Conservation (phyloP, 2,797 vertebrate genomes). For the Microchirus variegatus region DNA sequence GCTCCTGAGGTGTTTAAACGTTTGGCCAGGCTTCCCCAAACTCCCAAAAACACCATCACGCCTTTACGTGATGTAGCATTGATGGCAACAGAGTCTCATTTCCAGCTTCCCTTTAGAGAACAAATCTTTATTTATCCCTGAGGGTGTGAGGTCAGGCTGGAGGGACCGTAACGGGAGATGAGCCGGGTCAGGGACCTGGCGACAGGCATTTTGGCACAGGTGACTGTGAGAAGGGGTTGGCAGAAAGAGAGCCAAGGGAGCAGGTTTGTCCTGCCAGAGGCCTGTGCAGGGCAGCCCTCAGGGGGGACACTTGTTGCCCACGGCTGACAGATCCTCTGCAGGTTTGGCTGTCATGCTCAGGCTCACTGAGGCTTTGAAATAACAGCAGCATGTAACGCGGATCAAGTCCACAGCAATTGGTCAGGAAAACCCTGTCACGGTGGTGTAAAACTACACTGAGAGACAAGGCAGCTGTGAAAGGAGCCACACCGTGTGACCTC, state of each 20-base stretch:
- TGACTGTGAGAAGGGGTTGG: slow-evolving; percentile 49
- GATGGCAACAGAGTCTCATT: slow-evolving; percentile 61
- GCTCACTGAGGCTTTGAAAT: slow-evolving; percentile 67
- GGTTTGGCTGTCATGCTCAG: slow-evolving; percentile 60
- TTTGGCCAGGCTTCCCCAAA: slow-evolving; percentile 26
- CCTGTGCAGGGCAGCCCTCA: slow-evolving; percentile 44
- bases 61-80: slow-evolving; percentile 50
- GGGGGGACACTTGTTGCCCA: slow-evolving; percentile 48
- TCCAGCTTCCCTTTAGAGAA: slow-evolving; percentile 68
- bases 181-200: slow-evolving; percentile 66
- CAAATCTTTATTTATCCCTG: slow-evolving; percentile 79
- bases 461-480: slow-evolving; percentile 66
- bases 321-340: slow-evolving; percentile 67
- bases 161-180: slow-evolving; percentile 73
- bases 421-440: slow-evolving; percentile 39
- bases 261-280: slow-evolving; percentile 40
- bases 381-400: slow-evolving; percentile 65
- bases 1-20: slow-evolving; percentile 29
- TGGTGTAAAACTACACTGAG: slow-evolving; percentile 61
- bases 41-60: slow-evolving; percentile 10
- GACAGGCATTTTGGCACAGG: slow-evolving; percentile 74
- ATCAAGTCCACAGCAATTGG: slow-evolving; percentile 55
- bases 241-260: slow-evolving; percentile 41
- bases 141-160: slow-evolving; percentile 69
- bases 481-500: slow-evolving; percentile 58